These are phyloP conservation scores for Poeciliopsis retropinna DNA, from an alignment of 2,113 vertebrate genomes.

Conservation along the genomic window DNA sequence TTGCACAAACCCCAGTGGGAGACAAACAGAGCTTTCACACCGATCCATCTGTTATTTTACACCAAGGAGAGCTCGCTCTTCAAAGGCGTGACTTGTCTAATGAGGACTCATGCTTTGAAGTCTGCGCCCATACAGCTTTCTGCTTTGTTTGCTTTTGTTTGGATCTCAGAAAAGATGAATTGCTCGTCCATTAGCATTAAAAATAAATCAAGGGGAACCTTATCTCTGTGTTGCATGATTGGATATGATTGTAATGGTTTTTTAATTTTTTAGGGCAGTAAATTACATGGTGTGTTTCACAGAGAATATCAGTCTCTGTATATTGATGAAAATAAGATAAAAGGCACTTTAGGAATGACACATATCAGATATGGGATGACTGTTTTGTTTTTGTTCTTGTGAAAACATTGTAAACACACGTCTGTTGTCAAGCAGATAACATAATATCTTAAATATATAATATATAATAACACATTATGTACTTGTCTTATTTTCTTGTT, in stretches of 20 bases:
- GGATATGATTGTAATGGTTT: slow-evolving; percentile 41
- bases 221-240: slow-evolving; percentile 32
- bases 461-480: slow-evolving; percentile 21
- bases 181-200: slow-evolving; percentile 46
- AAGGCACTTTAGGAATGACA: slow-evolving; percentile 6
- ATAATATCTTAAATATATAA: slow-evolving; percentile 29
- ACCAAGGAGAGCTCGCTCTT: slow-evolving; percentile 53
- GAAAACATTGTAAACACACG: not conserved
- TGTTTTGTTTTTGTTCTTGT: not conserved
- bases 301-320: not conserved
- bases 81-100: slow-evolving; percentile 61
- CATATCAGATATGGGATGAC: not conserved
- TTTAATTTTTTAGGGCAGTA: slow-evolving; percentile 32
- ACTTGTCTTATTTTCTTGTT: not conserved
- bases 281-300: slow-evolving; percentile 16
- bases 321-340: slow-evolving; percentile 27
- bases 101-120: slow-evolving; percentile 67
- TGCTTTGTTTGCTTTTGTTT: slow-evolving; percentile 62
- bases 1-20: slow-evolving; percentile 36
- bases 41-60: slow-evolving; percentile 58
- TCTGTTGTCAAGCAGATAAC: slow-evolving; percentile 7
- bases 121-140: slow-evolving; percentile 47
- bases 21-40: slow-evolving; percentile 27
- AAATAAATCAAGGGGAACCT: slow-evolving; percentile 27
- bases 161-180: slow-evolving; percentile 50